A percentile compares a stretch with the other conserved stretches of the same genome.
phyloP scores from a whole-genome alignment of 2,888 invertebrate genomes.

The Choristoneura rosaceana region DNA sequence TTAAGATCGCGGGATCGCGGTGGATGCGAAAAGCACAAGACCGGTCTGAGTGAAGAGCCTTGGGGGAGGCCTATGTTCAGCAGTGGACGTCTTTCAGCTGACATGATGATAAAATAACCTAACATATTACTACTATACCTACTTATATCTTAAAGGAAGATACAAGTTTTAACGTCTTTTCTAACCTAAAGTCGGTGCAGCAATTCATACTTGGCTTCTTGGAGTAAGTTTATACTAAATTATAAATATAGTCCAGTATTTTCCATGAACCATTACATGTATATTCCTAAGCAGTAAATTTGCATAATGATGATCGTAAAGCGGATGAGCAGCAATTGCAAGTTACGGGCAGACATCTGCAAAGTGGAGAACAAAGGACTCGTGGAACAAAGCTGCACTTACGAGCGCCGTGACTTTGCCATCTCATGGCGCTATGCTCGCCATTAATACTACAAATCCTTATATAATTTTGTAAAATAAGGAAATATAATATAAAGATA shows the following conservation, averaged over 20 bases:
- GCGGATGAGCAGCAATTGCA: slow-evolving; percentile 7
- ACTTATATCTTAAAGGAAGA: no score
- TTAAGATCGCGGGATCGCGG: no score
- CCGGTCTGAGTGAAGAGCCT: no score
- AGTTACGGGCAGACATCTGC: background rate
- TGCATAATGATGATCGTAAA: background rate
- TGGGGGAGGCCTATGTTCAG: no score
- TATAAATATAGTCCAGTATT: background rate
- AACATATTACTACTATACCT: no score
- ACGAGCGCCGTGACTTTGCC: slow-evolving; percentile 9
- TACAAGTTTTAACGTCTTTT: no score
- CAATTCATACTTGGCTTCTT: background rate
- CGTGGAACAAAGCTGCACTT: background rate
- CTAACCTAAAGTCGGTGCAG: no score
- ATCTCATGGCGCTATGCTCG: background rate
- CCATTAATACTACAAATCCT: background rate
- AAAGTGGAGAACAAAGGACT: slow-evolving; percentile 16
- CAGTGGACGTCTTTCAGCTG: no score
- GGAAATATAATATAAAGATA: background rate
- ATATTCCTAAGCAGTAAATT: background rate
- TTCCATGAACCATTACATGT: background rate
- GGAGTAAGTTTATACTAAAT: background rate
- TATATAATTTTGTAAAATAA: no score
- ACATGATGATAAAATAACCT: no score
- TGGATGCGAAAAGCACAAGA: no score